Conservation (phyloP, 2,888 invertebrate genomes). For the Lithosia quadra region DNA sequence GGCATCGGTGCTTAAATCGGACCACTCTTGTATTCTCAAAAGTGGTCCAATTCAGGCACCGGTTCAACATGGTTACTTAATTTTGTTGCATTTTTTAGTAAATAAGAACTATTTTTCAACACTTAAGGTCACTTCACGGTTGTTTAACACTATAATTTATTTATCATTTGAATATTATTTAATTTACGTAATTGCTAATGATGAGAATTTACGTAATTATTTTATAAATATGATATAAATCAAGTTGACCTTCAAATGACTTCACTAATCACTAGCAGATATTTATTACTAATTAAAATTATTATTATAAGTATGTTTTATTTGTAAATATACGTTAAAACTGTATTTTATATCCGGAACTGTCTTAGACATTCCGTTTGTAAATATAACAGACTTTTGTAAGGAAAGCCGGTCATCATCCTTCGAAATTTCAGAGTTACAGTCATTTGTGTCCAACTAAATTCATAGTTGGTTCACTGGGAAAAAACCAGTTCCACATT, state of each 20-base stretch:
- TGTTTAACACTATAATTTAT: neutral
- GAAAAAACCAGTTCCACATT: too few relatives aligned
- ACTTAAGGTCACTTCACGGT: conserved; percentile 3
- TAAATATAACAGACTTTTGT: neutral
- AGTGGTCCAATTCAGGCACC: too few relatives aligned
- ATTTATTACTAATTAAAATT: conserved; percentile 3
- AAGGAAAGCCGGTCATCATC: neutral
- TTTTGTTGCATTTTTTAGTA: neutral
- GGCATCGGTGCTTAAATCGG: too few relatives aligned
- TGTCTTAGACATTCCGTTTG: neutral
- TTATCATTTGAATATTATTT: neutral
- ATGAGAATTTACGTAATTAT: conserved; percentile 2
- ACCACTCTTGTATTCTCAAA: too few relatives aligned
- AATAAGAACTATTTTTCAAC: neutral
- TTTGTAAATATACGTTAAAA: neutral
- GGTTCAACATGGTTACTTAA: too few relatives aligned
- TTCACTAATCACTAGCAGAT: conserved; percentile 1
- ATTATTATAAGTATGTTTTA: neutral
- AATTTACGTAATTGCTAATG: neutral
- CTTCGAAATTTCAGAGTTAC: too few relatives aligned
- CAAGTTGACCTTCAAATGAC: neutral
- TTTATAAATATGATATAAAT: conserved; percentile 6
- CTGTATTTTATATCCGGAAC: neutral
- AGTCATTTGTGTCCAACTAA: too few relatives aligned
- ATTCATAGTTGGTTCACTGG: too few relatives aligned